Evolutionary conservation across 2,797 vertebrate genomes (phyloP).

Genomic region (Falco columbarius): DNA sequence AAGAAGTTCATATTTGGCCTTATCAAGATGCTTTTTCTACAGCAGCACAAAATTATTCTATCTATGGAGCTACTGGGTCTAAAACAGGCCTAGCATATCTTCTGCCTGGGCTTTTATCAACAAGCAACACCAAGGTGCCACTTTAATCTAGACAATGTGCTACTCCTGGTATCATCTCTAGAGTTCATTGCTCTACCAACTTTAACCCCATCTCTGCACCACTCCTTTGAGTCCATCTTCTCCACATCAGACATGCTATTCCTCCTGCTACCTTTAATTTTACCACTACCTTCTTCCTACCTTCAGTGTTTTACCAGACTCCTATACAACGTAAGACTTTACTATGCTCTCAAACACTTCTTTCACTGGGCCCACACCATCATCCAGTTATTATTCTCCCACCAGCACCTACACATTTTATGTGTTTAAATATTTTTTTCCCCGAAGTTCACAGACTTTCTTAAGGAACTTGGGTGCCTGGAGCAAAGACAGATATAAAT

Average conservation of each 20-base stretch:
- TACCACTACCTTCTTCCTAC: not conserved
- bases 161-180: not conserved
- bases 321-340: not conserved
- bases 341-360: not conserved
- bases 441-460: not conserved
- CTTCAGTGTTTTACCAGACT: not conserved
- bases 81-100: not conserved
- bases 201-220: not conserved
- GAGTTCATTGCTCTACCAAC: not conserved
- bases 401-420: not conserved
- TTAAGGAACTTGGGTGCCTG: not conserved
- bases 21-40: not conserved
- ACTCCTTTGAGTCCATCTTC: not conserved
- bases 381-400: not conserved
- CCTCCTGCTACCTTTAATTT: not conserved
- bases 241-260: not conserved
- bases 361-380: not conserved
- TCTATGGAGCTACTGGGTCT: not conserved
- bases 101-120: not conserved
- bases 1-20: fast-evolving
- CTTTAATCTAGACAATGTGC: not conserved
- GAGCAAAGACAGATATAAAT: not conserved
- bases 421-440: not conserved
- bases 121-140: not conserved
- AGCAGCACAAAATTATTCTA: not conserved